A percentile compares a stretch with the other conserved stretches of the same genome.
These are phyloP conservation scores for Listronotus bonariensis DNA, from an alignment of 1,140 invertebrate species.

Conservation along the genomic window DNA sequence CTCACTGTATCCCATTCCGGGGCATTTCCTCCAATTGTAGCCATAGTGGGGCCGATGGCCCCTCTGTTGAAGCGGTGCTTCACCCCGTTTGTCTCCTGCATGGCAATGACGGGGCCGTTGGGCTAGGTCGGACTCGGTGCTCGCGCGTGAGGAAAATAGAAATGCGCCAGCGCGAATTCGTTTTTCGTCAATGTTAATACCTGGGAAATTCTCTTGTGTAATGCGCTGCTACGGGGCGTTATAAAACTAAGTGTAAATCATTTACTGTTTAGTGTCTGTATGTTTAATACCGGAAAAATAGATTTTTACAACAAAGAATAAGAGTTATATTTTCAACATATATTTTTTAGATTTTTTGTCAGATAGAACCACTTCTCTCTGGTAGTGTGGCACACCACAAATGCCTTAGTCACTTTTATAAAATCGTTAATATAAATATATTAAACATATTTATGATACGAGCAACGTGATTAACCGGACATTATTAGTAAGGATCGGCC, in stretches of 20 bases:
- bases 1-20: constrained; percentile 27
- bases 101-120: constrained; percentile 39
- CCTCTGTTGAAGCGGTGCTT: constrained; percentile 31
- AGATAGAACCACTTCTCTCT: too few species aligned
- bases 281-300: too few species aligned
- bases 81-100: constrained; percentile 43
- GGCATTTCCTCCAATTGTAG: constrained; percentile 31
- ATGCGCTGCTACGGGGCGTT: neutral
- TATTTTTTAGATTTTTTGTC: too few species aligned
- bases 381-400: too few species aligned
- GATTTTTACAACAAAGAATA: too few species aligned
- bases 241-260: neutral
- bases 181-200: constrained; percentile 11
- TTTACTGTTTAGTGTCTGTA: too few species aligned
- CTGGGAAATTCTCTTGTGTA: constrained; percentile 10
- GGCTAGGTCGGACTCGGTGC: constrained; percentile 42
- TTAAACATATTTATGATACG: too few species aligned
- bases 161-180: constrained; percentile 28
- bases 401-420: too few species aligned
- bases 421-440: too few species aligned
- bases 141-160: constrained; percentile 44
- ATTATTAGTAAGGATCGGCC: too few species aligned
- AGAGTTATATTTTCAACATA: too few species aligned
- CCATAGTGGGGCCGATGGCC: constrained; percentile 24
- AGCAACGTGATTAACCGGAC: too few species aligned